These are phyloP conservation scores for Lottia scabra DNA, from an alignment of 2,888 invertebrate species.

Conservation along the genomic window DNA sequence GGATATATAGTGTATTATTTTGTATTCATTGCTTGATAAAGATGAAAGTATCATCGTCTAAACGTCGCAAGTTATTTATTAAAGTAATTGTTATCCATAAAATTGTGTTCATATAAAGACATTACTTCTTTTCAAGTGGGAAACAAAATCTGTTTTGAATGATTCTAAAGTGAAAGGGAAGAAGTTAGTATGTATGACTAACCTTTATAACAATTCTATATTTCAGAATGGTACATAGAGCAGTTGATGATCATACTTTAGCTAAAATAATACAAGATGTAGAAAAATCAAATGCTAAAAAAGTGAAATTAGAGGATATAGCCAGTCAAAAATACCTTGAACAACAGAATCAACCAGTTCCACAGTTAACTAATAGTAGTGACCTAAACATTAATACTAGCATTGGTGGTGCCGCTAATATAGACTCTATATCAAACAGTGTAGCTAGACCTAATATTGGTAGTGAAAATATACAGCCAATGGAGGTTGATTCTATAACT, in stretches of 20 bases:
- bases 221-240: slow-evolving; percentile 53
- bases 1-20: too few relatives aligned
- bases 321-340: slow-evolving; percentile 26
- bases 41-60: too few relatives aligned
- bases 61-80: too few relatives aligned
- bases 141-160: too few relatives aligned
- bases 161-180: too few relatives aligned
- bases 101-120: too few relatives aligned
- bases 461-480: slow-evolving; percentile 30
- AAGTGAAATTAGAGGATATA: slow-evolving; percentile 45
- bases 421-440: slow-evolving; percentile 6
- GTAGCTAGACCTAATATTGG: background rate
- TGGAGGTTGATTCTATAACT: slow-evolving; percentile 38
- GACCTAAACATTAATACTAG: background rate
- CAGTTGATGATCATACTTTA: slow-evolving; percentile 50
- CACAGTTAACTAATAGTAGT: background rate
- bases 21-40: too few relatives aligned
- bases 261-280: slow-evolving; percentile 47
- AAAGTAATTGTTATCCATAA: too few relatives aligned
- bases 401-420: background rate
- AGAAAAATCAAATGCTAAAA: slow-evolving; percentile 52
- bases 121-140: too few relatives aligned
- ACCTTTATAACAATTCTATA: background rate
- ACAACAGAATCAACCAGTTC: background rate
- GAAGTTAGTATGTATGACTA: too few relatives aligned